phyloP scores from a whole-genome alignment of 35 echinoderm and acorn worm species.

The Nesometra sesokonis region DNA sequence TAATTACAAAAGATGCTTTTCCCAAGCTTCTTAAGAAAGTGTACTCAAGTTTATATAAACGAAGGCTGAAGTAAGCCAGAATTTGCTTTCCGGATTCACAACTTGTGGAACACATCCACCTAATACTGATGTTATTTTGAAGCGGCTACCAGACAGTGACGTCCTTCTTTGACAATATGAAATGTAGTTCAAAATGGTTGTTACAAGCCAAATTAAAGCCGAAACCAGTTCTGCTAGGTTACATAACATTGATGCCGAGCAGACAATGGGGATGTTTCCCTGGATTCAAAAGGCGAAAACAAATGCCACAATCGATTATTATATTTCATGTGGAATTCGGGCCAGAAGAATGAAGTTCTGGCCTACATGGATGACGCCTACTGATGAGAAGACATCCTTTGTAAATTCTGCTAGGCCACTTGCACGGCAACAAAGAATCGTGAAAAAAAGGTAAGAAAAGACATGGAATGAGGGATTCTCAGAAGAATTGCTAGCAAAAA shows the following conservation, averaged over 20 bases:
- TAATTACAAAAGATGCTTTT: too few relatives aligned
- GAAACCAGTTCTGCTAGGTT: slow-evolving; percentile 2
- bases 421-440: neutral
- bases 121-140: neutral
- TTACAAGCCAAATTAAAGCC: neutral
- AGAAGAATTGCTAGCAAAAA: neutral
- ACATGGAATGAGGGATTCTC: slow-evolving; percentile 13
- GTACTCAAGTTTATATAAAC: too few relatives aligned
- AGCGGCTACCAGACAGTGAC: neutral
- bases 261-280: slow-evolving; percentile 35
- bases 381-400: neutral
- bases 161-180: slow-evolving; percentile 10
- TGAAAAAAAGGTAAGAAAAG: neutral
- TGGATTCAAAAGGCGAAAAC: neutral
- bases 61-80: too few relatives aligned
- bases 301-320: slow-evolving; percentile 16
- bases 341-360: slow-evolving; percentile 18
- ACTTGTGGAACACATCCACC: too few relatives aligned
- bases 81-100: too few relatives aligned
- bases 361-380: neutral
- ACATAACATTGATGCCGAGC: slow-evolving; percentile 22
- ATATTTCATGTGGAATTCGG: slow-evolving; percentile 4
- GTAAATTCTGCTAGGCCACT: neutral
- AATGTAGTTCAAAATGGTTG: neutral
- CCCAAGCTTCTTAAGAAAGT: too few relatives aligned